Base-by-base conservation (phyloP, 2,888 invertebrate species). In the Seladonia tumulorum region DNA sequence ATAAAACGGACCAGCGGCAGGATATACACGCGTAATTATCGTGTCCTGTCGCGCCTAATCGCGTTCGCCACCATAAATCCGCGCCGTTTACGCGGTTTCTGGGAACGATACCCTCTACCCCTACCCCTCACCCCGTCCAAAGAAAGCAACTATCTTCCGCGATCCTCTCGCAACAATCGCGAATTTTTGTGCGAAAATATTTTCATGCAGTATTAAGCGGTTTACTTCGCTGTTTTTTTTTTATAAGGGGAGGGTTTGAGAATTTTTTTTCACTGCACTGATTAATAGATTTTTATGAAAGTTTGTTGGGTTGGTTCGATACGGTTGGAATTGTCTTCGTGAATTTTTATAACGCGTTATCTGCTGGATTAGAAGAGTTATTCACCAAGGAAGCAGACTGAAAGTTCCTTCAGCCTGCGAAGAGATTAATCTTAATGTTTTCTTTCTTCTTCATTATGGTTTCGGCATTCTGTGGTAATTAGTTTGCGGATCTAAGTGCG, bases 11-110 rank as follows among this genome's bases (percentile, higher is more conserved):
- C 7, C 35, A 22, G 25, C 2, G 12, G 60, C 71, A 72, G 82
- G 71, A 79, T 22, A 79, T 22, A 70, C 71, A n/a, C 42, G 53
- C 71, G 70, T 79, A 83, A 83, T 83, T 83, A 83, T 83, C 82
- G 70, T 70, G 60, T 76, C 60, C 57, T 76, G 75, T 72, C 79
- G 35, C 63, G 42, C 18, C 5, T 53, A 35, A 42, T 42, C 42
- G 77, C 39, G 8, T 39, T 70, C 57, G n/a, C 53, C 35, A 7
- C 45, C 57, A 81, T 71, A 47, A 60, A 25, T 35, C 35, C 16
- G 35, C 39, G 70, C 29, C 63, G 63, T 63, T 68, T 60, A 45
- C 16, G 42, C 57, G 29, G 22, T 63, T 63, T 63, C 63, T 29
- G 25, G 14, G 25, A 63, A 63, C 63, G 63, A 16, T 63, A 5